A percentile compares a stretch with the other conserved stretches of the same genome.
phyloP scores from a whole-genome alignment of 30 jellyfish, hydroid and myxozoan genomes.

The Aurelia aurita region DNA sequence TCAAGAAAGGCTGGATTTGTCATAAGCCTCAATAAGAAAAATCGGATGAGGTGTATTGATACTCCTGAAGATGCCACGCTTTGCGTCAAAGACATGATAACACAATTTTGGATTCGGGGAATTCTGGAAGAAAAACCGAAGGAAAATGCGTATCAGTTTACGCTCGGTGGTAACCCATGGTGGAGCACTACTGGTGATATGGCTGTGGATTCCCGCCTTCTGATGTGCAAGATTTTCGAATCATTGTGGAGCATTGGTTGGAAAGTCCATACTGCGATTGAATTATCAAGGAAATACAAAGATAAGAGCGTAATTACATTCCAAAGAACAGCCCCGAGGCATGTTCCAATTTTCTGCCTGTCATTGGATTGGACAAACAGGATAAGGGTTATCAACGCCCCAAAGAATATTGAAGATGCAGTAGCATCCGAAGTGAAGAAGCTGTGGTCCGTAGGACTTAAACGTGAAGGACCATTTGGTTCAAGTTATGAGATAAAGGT shows the following conservation, averaged over 20 bases:
- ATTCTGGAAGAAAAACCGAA: slow-evolving; percentile 23
- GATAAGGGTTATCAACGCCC: slow-evolving; percentile 61
- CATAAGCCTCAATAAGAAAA: slow-evolving; percentile 31
- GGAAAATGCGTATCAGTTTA: slow-evolving; percentile 30
- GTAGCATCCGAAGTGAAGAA: slow-evolving; percentile 29
- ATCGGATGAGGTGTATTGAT: slow-evolving; percentile 60
- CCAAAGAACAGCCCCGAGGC: slow-evolving; percentile 47
- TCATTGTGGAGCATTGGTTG: slow-evolving; percentile 58
- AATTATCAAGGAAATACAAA: slow-evolving; percentile 12
- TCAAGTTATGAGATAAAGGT: slow-evolving; percentile 20
- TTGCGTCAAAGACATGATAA: slow-evolving; percentile 18
- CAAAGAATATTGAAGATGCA: slow-evolving; percentile 25
- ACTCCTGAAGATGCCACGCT: slow-evolving; percentile 21
- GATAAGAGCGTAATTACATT: slow-evolving; percentile 61
- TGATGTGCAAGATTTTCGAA: slow-evolving; percentile 50
- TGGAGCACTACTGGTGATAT: slow-evolving; percentile 51
- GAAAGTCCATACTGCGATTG: slow-evolving; percentile 33
- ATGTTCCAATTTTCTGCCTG: slow-evolving; percentile 39
- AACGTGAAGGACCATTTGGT: neutral
- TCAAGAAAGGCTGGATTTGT: slow-evolving; percentile 4
- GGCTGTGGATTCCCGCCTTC: slow-evolving; percentile 46
- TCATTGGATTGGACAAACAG: slow-evolving; percentile 48
- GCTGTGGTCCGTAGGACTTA: slow-evolving; percentile 46
- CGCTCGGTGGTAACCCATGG: slow-evolving; percentile 65
- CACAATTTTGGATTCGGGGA: slow-evolving; percentile 33